These are phyloP conservation scores for Azorinus chamasolen DNA, from an alignment of 2,888 invertebrate genomes.

Conservation along the genomic window DNA sequence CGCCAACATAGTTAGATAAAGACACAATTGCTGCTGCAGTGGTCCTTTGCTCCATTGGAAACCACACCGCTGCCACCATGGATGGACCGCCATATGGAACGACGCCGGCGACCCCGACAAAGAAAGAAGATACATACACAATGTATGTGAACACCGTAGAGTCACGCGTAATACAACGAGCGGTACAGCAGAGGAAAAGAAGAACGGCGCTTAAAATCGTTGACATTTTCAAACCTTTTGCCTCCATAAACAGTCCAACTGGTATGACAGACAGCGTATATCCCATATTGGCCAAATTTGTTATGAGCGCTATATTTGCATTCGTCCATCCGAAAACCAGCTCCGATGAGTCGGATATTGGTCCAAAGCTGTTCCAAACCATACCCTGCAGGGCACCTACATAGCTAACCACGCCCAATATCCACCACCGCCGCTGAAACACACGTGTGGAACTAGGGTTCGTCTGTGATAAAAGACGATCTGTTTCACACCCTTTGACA, in stretches of 20 bases:
- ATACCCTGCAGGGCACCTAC: not conserved
- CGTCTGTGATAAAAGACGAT: too few relatives aligned
- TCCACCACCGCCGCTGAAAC: too few relatives aligned
- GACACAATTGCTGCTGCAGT: not conserved
- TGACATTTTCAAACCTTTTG: not conserved
- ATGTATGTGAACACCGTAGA: too few relatives aligned
- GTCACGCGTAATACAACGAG: too few relatives aligned
- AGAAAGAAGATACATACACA: too few relatives aligned
- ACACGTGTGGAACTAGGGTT: too few relatives aligned
- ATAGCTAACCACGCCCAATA: too few relatives aligned
- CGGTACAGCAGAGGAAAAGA: too few relatives aligned
- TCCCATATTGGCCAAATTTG: not conserved
- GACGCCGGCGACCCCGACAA: not conserved
- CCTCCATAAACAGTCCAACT: not conserved
- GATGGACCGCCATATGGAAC: not conserved
- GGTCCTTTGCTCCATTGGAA: not conserved
- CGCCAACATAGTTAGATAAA: not conserved
- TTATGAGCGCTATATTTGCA: not conserved
- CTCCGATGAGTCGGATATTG: not conserved
- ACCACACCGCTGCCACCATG: slow-evolving; percentile 2
- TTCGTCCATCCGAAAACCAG: not conserved
- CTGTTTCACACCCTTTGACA: too few relatives aligned
- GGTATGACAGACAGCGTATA: not conserved
- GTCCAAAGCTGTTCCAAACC: not conserved
- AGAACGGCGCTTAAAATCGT: too few relatives aligned